Percentiles rank a stretch among this genome's conserved stretches.
Conservation (phyloP, 2,888 invertebrate genomes). For the Zelleria hepariella region DNA sequence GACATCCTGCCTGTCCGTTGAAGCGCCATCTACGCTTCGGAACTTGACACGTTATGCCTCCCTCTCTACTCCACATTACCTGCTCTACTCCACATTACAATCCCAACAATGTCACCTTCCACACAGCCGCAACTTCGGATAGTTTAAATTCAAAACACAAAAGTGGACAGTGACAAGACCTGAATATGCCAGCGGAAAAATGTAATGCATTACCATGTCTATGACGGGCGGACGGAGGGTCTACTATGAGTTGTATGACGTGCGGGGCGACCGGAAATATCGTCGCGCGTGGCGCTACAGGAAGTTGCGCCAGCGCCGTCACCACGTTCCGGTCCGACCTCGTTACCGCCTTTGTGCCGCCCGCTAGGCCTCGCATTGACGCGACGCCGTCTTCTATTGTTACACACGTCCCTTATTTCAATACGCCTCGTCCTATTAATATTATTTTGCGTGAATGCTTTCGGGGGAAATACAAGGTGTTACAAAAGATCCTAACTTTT, state of each 20-base stretch:
- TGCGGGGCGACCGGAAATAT: conserved; percentile 37
- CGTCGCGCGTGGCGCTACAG: conserved; percentile 31
- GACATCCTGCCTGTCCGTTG: not conserved
- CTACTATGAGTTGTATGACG: not conserved
- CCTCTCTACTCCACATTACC: not conserved
- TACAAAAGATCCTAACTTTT: no score
- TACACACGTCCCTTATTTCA: not conserved
- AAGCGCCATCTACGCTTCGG: not conserved
- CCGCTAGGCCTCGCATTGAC: conserved; percentile 9
- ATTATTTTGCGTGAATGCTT: not conserved
- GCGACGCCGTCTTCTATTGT: not conserved
- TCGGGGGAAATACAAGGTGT: not conserved
- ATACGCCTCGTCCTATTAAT: not conserved
- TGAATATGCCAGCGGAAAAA: conserved; percentile 4
- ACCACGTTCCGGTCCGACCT: conserved; percentile 48
- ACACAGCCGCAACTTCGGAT: not conserved
- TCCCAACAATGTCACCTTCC: not conserved
- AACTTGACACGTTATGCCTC: not conserved
- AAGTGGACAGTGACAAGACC: not conserved
- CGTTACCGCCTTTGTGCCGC: conserved; percentile 30
- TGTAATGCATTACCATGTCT: conserved; percentile 4
- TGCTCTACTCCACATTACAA: not conserved
- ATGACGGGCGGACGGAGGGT: not conserved
- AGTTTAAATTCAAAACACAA: not conserved
- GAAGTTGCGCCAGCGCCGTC: conserved; percentile 22